Evolutionary conservation across 2,113 vertebrate genomes (phyloP).

Genomic region (Chlamydotis undulata): DNA sequence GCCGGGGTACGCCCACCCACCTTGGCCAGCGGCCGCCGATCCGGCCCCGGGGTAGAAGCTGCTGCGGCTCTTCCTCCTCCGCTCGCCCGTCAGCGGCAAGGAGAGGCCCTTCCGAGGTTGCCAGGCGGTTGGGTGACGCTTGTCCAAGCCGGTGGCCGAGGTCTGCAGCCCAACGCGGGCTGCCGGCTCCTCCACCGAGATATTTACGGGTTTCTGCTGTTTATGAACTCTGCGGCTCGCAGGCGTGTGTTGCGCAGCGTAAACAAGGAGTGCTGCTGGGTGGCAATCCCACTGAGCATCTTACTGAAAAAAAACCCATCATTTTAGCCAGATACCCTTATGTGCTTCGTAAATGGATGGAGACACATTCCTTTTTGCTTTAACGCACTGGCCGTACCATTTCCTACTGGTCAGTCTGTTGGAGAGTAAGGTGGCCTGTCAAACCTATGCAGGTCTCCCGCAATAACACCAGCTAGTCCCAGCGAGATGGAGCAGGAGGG

Average conservation of each 20-base stretch:
- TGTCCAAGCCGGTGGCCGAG: neutral
- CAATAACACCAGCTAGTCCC: neutral
- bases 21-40: neutral
- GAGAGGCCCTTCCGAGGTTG: neutral
- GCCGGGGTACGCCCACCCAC: neutral
- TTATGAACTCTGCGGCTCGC: neutral
- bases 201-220: neutral
- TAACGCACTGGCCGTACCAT: neutral
- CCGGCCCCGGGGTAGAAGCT: neutral
- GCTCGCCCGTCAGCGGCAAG: neutral
- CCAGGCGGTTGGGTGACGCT: neutral
- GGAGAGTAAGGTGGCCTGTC: rapidly evolving
- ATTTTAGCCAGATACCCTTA: neutral
- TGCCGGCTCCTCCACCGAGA: neutral
- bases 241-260: neutral
- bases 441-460: neutral
- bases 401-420: neutral
- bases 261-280: neutral
- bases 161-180: neutral
- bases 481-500: neutral
- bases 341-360: neutral
- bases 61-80: neutral
- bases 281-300: neutral
- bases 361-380: rapidly evolving
- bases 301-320: rapidly evolving